Evolutionary conservation across 2,113 vertebrate genomes (phyloP).

Genomic region (Bubo bubo): DNA sequence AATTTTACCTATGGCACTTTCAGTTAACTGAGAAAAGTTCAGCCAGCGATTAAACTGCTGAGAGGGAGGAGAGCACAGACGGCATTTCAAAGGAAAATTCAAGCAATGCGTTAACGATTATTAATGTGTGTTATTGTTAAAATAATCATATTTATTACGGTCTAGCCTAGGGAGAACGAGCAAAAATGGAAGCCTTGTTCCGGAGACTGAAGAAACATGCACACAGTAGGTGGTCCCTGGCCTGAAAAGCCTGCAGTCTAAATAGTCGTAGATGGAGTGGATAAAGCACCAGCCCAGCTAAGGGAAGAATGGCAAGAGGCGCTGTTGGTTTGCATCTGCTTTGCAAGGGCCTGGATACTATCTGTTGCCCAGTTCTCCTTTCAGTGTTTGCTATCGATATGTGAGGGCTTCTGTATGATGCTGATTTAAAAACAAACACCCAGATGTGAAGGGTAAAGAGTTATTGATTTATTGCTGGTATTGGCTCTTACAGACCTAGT

Average conservation of each 20-base stretch:
- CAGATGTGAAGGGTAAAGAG: background rate
- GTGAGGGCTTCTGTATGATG: background rate
- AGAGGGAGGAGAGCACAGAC: slow-evolving; percentile 35
- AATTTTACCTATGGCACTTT: slow-evolving; percentile 63
- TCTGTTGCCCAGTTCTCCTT: background rate
- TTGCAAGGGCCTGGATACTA: background rate
- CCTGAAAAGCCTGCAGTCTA: slow-evolving; percentile 21
- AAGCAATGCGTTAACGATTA: slow-evolving; percentile 41
- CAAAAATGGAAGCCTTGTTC: slow-evolving; percentile 53
- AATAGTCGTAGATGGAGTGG: slow-evolving; percentile 11
- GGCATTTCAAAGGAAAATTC: slow-evolving; percentile 57
- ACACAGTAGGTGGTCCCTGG: slow-evolving; percentile 54
- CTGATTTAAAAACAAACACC: background rate
- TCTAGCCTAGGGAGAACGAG: slow-evolving; percentile 50
- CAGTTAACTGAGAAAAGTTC: slow-evolving; percentile 48
- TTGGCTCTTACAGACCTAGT: background rate
- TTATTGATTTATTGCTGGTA: background rate
- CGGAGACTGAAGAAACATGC: background rate
- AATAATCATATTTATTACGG: slow-evolving; percentile 59
- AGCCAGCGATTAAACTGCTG: slow-evolving; percentile 47
- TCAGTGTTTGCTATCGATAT: background rate
- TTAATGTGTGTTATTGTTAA: slow-evolving; percentile 69
- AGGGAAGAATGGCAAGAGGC: background rate
- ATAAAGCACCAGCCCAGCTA: background rate
- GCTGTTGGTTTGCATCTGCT: background rate